These are phyloP conservation scores for Aleiodes testaceus DNA, from an alignment of 2,888 invertebrate genomes.

Conservation along the genomic window DNA sequence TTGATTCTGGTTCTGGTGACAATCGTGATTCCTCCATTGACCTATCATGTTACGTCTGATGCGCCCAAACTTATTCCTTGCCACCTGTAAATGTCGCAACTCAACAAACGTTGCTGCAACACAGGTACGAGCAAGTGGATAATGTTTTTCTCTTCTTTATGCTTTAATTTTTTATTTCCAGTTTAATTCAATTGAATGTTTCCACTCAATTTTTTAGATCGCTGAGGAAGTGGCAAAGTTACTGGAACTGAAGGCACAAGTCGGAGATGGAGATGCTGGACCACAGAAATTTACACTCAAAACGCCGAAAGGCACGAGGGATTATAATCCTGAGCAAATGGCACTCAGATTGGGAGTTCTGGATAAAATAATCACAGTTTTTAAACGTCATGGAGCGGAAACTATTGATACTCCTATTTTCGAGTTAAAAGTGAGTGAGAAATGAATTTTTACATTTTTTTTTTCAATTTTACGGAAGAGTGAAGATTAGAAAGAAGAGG, in stretches of 20 bases:
- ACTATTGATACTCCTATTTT: constrained; percentile 99
- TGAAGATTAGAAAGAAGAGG: too few species aligned
- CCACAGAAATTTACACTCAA: constrained; percentile 88
- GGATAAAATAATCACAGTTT: constrained; percentile 89
- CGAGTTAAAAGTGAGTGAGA: constrained; percentile 86
- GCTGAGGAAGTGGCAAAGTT: constrained; percentile 89
- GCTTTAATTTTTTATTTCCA: background rate
- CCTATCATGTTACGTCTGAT: constrained; percentile 64
- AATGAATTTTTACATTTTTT: constrained; percentile 19
- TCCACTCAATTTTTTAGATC: constrained; percentile 77
- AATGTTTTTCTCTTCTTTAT: background rate
- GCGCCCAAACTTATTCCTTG: constrained; percentile 60
- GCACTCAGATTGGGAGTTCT: constrained; percentile 89
- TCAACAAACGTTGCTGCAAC: constrained; percentile 58
- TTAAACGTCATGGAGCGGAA: constrained; percentile 97
- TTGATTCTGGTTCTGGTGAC: constrained; percentile 66
- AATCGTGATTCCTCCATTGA: constrained; percentile 43
- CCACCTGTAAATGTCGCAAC: constrained; percentile 61
- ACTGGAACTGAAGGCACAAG: constrained; percentile 84
- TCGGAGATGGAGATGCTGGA: constrained; percentile 75
- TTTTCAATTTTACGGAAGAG: background rate
- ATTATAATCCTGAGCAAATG: constrained; percentile 97
- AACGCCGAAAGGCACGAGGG: constrained; percentile 95
- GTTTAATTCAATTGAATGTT: background rate
- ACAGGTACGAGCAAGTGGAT: constrained; percentile 63